phyloP scores from a whole-genome alignment of 2,113 vertebrate species.

The Larimichthys polyactis region DNA sequence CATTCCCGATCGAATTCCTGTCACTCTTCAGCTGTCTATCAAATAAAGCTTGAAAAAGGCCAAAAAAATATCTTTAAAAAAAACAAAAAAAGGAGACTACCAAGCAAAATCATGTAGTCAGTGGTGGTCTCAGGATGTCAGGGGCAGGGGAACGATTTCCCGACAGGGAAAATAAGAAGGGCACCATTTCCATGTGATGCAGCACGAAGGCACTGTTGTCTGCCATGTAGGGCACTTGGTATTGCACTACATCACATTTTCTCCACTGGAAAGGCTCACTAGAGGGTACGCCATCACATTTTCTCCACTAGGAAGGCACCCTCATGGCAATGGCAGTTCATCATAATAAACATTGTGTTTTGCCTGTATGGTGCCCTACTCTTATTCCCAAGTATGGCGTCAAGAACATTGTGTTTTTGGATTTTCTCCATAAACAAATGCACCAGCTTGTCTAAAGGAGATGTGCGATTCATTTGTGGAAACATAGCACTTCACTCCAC shows the following conservation, averaged over 20 bases:
- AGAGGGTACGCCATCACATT: not conserved
- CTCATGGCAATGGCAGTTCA: not conserved
- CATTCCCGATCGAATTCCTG: too few species aligned
- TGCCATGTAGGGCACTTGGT: not conserved
- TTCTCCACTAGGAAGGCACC: not conserved
- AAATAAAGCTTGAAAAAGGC: too few species aligned
- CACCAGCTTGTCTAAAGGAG: constrained; percentile 14
- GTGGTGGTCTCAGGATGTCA: not conserved
- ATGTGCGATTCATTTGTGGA: constrained; percentile 42
- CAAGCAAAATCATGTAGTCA: not conserved
- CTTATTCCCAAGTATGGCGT: constrained; percentile 18
- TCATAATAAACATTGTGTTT: constrained; percentile 9
- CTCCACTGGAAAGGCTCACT: not conserved
- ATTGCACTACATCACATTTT: not conserved
- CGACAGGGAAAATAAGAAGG: not conserved
- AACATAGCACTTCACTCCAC: constrained; percentile 32
- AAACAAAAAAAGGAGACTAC: too few species aligned
- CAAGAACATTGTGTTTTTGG: constrained; percentile 41
- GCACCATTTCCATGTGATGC: not conserved
- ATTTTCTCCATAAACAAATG: constrained; percentile 55
- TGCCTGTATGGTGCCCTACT: not conserved
- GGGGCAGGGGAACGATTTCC: too few species aligned
- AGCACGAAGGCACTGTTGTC: not conserved
- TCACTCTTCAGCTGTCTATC: too few species aligned
- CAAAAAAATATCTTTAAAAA: not conserved